These are phyloP conservation scores for Cladopsammia gracilis DNA, from an alignment of 64 coral and sea anemone genomes.

Conservation along the genomic window DNA sequence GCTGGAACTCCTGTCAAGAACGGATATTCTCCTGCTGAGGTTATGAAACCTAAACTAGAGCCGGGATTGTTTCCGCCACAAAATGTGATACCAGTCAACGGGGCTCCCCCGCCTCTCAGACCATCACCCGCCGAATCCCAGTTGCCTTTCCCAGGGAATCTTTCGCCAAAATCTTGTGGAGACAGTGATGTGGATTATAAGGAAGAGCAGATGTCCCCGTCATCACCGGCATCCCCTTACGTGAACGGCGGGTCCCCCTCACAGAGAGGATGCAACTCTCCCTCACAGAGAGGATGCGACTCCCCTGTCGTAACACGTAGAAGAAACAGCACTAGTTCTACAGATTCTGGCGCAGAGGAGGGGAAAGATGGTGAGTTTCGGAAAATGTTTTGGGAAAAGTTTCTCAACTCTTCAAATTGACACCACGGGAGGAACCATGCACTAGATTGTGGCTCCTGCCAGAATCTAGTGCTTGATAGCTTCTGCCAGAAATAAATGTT, in stretches of 20 bases:
- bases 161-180: slow-evolving; percentile 23
- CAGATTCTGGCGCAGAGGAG: slow-evolving; percentile 73
- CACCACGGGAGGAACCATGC: too few species aligned
- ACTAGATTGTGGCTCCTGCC: too few species aligned
- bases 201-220: slow-evolving; percentile 32
- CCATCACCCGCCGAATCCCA: slow-evolving; percentile 10
- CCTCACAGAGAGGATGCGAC: slow-evolving; percentile 16
- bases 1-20: neutral
- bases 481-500: too few species aligned
- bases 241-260: neutral
- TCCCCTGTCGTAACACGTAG: neutral
- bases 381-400: neutral
- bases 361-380: slow-evolving; percentile 54
- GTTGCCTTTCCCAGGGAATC: slow-evolving; percentile 15
- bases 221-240: slow-evolving; percentile 9
- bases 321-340: slow-evolving; percentile 70
- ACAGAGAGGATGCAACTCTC: slow-evolving; percentile 6
- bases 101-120: slow-evolving; percentile 20
- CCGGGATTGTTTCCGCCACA: neutral
- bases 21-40: slow-evolving; percentile 12
- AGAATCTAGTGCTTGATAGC: too few species aligned
- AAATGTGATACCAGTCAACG: neutral
- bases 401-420: too few species aligned
- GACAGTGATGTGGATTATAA: slow-evolving; percentile 44
- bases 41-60: slow-evolving; percentile 23